These are phyloP conservation scores for Nebria brevicollis DNA, from an alignment of 2,888 invertebrate species.

Conservation along the genomic window DNA sequence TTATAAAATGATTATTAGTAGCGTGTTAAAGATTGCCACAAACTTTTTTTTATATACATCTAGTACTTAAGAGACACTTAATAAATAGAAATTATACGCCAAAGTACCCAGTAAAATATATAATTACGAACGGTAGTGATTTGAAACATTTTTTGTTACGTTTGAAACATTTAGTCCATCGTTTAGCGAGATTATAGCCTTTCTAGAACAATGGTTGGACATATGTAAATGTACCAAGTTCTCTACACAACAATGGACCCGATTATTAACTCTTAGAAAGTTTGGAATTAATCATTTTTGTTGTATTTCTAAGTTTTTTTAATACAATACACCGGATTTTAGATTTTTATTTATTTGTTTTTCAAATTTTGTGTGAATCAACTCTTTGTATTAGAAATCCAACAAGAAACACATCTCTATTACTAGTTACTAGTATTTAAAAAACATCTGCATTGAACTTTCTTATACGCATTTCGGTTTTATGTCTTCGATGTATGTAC, in stretches of 20 bases:
- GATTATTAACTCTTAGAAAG: constrained; percentile 34
- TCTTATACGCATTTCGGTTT: too few relatives aligned
- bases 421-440: too few relatives aligned
- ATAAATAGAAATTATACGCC: background rate
- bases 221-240: constrained; percentile 22
- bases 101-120: background rate
- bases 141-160: constrained; percentile 12
- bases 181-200: constrained; percentile 40
- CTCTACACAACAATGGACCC: constrained; percentile 27
- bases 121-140: background rate
- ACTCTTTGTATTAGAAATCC: background rate
- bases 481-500: too few relatives aligned
- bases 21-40: background rate
- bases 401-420: background rate
- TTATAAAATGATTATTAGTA: background rate
- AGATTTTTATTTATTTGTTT: background rate
- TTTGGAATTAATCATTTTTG: constrained; percentile 33
- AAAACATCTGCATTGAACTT: too few relatives aligned
- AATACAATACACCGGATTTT: constrained; percentile 11
- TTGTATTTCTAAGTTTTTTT: constrained; percentile 4
- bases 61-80: background rate
- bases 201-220: constrained; percentile 40
- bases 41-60: background rate
- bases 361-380: background rate
- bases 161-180: constrained; percentile 41